Base-by-base conservation (phyloP, 2,113 vertebrate species). In the Xiphophorus couchianus region DNA sequence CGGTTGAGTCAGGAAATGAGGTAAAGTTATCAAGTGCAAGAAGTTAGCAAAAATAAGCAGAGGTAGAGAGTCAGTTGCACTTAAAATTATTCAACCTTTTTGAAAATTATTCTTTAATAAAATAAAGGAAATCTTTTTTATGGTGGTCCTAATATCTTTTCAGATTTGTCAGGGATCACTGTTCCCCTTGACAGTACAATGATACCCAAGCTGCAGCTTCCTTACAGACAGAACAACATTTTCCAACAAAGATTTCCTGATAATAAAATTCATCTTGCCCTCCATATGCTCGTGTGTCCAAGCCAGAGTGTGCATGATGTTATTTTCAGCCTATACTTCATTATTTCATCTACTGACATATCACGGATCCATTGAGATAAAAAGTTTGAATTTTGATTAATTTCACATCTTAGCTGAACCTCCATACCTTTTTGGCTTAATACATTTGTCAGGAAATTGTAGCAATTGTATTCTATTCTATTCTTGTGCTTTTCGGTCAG, bases 21-120 rank as follows among this genome's bases (percentile, higher is more conserved):
- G 39, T 62, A 25, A 28, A 54, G 39, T 62, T 63, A 58, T 58
- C 33, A 76, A 69, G 51, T 48, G 70, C 73, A 30, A 64, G 61
- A 39, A 37, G 37, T 44, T 44, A 19, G 44, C 4, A 13, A 69
- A 10, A 58, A 54, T 19, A 65, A 13, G 3, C 48, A 69, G 71
- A 65, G 8, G 13, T 4, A 64, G 27, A 74, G 10, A 74, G 11
- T 58, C 37, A 67, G 37, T 17, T 10, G 29, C 62, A 64, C 22
- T 25, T 58, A 58, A 58, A 58, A 58, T 58, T 58, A 58, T 58
- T 58, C 51, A 58, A 58, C 51, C 51, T 25, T 8, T 3, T 25
- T 10, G n/a, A 19, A 58, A 58, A n/a, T n/a, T n/a, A n/a, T 58
- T 58, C 25, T 58, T 58, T 58, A 22, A 7, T 22, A 48, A 48